Evolutionary conservation across 2,797 vertebrate species (phyloP).

Genomic region (Oreochromis mossambicus): DNA sequence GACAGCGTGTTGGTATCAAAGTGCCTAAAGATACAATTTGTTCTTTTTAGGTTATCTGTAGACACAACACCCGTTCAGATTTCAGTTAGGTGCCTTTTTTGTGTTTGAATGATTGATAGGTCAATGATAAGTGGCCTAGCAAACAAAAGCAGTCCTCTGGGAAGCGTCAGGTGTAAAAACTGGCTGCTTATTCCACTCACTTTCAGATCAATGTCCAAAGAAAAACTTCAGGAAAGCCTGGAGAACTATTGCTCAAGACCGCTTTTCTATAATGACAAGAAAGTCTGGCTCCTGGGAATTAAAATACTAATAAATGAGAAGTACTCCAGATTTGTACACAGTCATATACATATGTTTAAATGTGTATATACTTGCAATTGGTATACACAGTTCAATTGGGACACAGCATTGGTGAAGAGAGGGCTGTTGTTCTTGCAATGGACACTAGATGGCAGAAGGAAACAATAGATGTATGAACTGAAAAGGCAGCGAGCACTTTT

Average conservation of each 20-base stretch:
- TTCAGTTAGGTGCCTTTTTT: not conserved
- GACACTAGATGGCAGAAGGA: conserved; percentile 59
- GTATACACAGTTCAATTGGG: not conserved
- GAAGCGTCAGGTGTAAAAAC: not conserved
- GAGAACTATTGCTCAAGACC: not conserved
- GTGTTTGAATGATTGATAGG: not conserved
- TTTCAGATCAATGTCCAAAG: not conserved
- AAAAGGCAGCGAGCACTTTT: not conserved
- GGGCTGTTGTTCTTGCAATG: not conserved
- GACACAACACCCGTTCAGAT: not conserved
- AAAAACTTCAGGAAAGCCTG: not conserved
- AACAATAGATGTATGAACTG: not conserved
- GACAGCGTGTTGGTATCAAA: not conserved
- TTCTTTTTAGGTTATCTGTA: not conserved
- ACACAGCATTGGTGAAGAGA: not conserved
- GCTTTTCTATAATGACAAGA: not conserved
- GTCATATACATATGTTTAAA: not conserved
- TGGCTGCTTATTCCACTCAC: no score
- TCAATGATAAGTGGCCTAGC: not conserved
- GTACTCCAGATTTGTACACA: not conserved
- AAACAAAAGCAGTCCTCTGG: not conserved
- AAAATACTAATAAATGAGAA: not conserved
- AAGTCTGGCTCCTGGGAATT: not conserved
- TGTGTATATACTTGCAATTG: not conserved
- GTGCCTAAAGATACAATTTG: not conserved